Conservation (phyloP, 2,113 vertebrate genomes). For the Heloderma charlesbogerti region DNA sequence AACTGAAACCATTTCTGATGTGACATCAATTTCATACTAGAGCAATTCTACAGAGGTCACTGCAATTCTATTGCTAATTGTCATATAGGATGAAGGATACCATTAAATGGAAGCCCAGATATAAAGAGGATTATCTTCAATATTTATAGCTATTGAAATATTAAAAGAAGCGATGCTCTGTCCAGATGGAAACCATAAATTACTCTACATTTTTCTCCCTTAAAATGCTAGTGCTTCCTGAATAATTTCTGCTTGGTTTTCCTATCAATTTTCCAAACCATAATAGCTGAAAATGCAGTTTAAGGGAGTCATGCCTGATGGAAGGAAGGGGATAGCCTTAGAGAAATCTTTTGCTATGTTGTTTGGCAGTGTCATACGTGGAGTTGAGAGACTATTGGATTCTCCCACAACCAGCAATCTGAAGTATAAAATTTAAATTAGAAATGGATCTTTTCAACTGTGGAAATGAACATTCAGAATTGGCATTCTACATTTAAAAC, state of each 20-base stretch:
- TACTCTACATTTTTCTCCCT: not conserved
- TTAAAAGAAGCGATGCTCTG: not conserved
- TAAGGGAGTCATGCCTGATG: not conserved
- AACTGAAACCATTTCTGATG: not conserved
- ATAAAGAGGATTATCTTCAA: not conserved
- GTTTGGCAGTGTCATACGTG: not conserved
- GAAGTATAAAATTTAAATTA: not conserved
- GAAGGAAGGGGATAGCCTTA: not conserved
- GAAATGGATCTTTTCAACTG: not conserved
- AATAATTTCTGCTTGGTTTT: not conserved
- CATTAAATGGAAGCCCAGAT: not conserved
- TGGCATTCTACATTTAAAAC: not conserved
- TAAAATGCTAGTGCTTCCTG: not conserved
- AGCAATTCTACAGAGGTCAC: not conserved
- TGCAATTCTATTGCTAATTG: not conserved
- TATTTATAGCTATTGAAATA: not conserved
- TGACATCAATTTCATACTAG: not conserved
- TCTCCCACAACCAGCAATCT: not conserved
- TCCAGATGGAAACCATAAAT: not conserved
- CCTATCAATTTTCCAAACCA: not conserved
- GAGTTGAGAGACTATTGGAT: not conserved
- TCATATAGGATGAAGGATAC: not conserved
- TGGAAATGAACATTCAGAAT: not conserved
- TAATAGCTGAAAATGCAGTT: not conserved
- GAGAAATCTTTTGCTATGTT: not conserved